Evolutionary conservation across 2,888 invertebrate genomes (phyloP), one percentile per base, ranked within the genome.

Genomic region (Fabriciana adippe): DNA sequence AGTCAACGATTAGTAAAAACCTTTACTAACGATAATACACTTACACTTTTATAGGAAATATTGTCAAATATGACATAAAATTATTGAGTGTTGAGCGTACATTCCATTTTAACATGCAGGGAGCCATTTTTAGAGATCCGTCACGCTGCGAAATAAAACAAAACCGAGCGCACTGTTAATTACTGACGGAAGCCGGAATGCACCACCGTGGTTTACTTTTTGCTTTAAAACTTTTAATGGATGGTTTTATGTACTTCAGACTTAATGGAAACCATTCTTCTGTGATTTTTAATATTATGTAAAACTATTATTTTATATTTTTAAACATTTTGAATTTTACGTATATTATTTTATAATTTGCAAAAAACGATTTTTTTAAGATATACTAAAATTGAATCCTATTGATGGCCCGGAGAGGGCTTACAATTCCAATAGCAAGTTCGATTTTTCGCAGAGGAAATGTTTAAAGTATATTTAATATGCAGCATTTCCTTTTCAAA

Each of bases 171-270:
- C 67, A 51, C 71, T 72, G 69, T 72, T 72, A 73, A 73, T 73
- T 73, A 72, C 73, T 67, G 70, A 64, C 66, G 72, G 69, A 73
- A 73, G 70, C 68, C 62, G 64, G 64, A 70, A 68, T 61, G 66
- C 65, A 60, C 66, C 56, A 45, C 50, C 55, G 64, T 63, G 56
- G 55, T 70, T 62, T 64, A 63, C 61, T 64, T 64, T 71, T 69
- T 69, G 56, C 66, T 66, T 56, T 35, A 61, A 57, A 51, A 64
- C 64, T 71, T 67, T 71, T 71, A 64, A 69, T 69, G 71, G 71
- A 71, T 66, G 67, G 62, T 56, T 67, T 67, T 66, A 61, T 66
- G 60, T 59, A 61, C 66, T 66, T 48, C 66, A 66, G 66, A 55
- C 60, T 66, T 60, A 60, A 66, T 60, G 60, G 60, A 55, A 60